Evolutionary conservation across 2,797 vertebrate species (phyloP).

Genomic region (Babyrousa celebensis): DNA sequence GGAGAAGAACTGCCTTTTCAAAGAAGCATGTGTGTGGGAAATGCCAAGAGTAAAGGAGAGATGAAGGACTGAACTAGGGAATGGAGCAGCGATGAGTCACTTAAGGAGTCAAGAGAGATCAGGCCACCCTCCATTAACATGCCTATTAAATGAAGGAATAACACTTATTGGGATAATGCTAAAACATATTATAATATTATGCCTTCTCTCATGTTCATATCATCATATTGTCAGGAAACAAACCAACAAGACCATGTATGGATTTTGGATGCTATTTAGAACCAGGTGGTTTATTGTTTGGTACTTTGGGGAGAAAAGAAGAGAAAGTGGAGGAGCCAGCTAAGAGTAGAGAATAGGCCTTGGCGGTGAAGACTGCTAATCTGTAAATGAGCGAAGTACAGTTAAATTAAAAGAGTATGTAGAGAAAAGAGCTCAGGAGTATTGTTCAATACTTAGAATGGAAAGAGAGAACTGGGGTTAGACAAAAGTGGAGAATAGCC

Average conservation of each 20-base stretch:
- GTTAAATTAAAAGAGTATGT: background rate
- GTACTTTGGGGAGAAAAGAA: background rate
- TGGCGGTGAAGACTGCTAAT: background rate
- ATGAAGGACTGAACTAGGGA: background rate
- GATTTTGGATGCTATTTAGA: background rate
- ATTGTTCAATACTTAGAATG: conserved; percentile 23
- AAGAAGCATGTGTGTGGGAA: background rate
- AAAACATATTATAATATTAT: conserved; percentile 14
- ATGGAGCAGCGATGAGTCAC: background rate
- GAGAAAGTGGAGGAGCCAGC: background rate
- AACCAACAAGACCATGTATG: background rate
- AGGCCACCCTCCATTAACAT: background rate
- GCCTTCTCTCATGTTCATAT: background rate
- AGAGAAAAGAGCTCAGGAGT: background rate
- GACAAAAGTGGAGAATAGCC: conserved; percentile 82
- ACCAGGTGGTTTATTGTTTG: background rate
- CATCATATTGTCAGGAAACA: conserved; percentile 41
- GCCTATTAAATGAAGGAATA: background rate
- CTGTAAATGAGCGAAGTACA: background rate
- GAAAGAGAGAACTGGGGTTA: conserved; percentile 43
- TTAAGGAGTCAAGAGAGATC: background rate
- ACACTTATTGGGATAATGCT: background rate
- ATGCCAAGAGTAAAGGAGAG: background rate
- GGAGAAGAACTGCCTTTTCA: conserved; percentile 32
- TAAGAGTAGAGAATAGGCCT: background rate